Evolutionary conservation across 2,113 vertebrate genomes (phyloP), one percentile per base, ranked within the genome.

Genomic region (Dissostichus mawsoni): DNA sequence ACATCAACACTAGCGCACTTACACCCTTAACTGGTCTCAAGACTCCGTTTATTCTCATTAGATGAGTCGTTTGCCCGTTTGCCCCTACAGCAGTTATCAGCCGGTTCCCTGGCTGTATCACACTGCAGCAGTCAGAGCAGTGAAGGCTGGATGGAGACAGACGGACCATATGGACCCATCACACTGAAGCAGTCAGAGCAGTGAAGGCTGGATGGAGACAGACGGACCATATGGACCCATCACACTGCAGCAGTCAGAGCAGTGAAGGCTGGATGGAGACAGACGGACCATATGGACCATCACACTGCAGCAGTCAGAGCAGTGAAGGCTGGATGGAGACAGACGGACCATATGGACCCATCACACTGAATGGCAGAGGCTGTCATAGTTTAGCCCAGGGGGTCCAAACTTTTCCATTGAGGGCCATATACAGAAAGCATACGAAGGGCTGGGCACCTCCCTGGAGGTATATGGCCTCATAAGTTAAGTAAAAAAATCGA

Each of bases 41-140:
- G 57, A 74, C 74, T 61, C 25, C 5, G 23, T 83, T 47, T 61
- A 12, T 73, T 70, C 69, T 74, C 41, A 52, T 69, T 70, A 74
- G 64, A n/a, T 47, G 6, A 29, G 16, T 18, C 36, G 29, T 59
- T 23, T 65, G 23, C 57, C 56, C 64, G 23, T 51, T 58, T 52
- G 33, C 29, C 50, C 6, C 44, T 33, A 23, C 23, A 23, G 14
- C 4, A 20, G 16, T 9, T 68, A 73, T 20, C 66, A 59, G 56
- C 63, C 62, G 61, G 53, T 64, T 3, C 56, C 33, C n/a, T 9
- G 48, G 33, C 25, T 47, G 51, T 4, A 74, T 74, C 5, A 36
- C 33, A 36, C 33, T 5, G 33, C 33, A 33, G 33, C 33, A 33
- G 33, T 5, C 3, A 33, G 33, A 33, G 33, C 23, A 55, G 11